Evolutionary conservation across 1,140 invertebrate genomes (phyloP).

Genomic region (Pseudomyrmex gracilis): DNA sequence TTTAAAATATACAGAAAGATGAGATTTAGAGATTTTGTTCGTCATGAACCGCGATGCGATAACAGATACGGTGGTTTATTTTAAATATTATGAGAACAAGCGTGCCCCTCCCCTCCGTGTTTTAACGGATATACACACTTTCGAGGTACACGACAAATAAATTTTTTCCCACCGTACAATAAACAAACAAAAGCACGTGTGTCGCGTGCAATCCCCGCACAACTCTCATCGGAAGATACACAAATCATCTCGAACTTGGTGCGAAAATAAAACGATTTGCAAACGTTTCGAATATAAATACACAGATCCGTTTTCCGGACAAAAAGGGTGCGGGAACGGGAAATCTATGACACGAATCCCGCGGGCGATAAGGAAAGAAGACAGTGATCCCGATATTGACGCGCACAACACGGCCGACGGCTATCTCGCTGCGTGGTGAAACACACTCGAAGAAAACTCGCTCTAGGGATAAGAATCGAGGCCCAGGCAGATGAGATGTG

Average conservation of each 20-base stretch:
- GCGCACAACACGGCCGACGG: background rate
- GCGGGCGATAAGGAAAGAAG: background rate
- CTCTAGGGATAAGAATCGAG: background rate
- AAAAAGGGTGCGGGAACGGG: background rate
- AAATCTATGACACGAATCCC: constrained; percentile 16
- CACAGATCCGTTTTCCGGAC: background rate
- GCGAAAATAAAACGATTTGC: constrained; percentile 1
- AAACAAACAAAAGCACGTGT: background rate
- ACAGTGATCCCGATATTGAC: constrained; percentile 13
- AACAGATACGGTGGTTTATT: constrained; percentile 11
- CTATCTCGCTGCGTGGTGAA: background rate
- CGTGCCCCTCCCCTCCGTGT: too few relatives aligned
- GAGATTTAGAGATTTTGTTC: background rate
- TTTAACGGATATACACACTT: background rate
- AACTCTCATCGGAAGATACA: background rate
- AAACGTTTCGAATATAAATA: background rate
- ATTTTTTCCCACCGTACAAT: background rate
- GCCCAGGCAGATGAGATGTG: constrained; percentile 77
- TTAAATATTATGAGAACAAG: background rate
- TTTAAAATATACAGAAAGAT: background rate
- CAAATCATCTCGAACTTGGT: constrained; percentile 11
- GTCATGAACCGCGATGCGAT: background rate
- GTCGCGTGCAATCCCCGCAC: background rate
- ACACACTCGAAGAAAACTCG: constrained; percentile 6
- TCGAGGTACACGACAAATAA: background rate